phyloP scores from a whole-genome alignment of 2,888 invertebrate genomes.

The Phyllotreta striolata region DNA sequence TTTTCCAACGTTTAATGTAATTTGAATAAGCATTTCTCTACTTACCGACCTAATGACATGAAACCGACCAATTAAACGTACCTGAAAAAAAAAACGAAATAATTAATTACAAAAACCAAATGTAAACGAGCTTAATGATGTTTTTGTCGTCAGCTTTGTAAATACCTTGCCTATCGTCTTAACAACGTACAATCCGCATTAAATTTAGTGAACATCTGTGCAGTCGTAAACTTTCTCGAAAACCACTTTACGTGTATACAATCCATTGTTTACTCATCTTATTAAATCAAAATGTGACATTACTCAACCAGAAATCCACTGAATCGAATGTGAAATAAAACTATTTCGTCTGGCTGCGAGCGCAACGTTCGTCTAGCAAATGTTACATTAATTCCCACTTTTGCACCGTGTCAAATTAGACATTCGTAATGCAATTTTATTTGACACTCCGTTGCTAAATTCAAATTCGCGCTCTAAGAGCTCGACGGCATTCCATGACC shows the following conservation, averaged over 20 bases:
- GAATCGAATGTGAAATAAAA: conserved; percentile 24
- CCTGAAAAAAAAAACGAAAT: too few species aligned
- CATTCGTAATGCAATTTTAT: conserved; percentile 32
- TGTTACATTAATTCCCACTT: conserved; percentile 26
- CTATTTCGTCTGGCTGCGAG: background rate
- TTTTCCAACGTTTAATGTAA: too few species aligned
- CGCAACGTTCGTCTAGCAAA: background rate
- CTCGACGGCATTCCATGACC: conserved; percentile 15
- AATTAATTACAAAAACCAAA: too few species aligned
- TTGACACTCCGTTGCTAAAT: conserved; percentile 19
- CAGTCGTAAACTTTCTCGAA: conserved; percentile 14
- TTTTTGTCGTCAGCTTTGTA: too few species aligned
- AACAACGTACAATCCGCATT: conserved; percentile 13
- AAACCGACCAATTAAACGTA: too few species aligned
- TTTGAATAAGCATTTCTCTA: too few species aligned
- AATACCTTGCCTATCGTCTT: background rate
- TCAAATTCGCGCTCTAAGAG: conserved; percentile 19
- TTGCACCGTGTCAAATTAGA: conserved; percentile 28
- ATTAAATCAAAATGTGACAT: conserved; percentile 37
- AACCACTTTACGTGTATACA: conserved; percentile 19
- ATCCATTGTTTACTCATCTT: conserved; percentile 37
- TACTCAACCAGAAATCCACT: conserved; percentile 25
- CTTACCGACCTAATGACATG: too few species aligned
- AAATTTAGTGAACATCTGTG: background rate
- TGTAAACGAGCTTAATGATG: too few species aligned